Conservation (phyloP, 1,140 invertebrate species). For the Drosophila ambigua region DNA sequence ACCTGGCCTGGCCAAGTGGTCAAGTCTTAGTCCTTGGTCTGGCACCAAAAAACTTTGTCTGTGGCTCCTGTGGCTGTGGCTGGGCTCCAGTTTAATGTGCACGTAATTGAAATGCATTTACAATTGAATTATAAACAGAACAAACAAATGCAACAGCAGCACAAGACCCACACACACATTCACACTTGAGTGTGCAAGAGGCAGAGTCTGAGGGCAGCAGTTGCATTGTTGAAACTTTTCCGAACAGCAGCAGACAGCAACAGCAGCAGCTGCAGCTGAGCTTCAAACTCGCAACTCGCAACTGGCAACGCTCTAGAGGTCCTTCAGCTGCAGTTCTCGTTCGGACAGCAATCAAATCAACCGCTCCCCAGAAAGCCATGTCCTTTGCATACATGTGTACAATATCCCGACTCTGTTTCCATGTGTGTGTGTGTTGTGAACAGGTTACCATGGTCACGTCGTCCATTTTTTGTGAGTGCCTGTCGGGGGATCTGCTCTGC, state of each 20-base stretch:
- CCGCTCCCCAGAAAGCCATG: constrained; percentile 68
- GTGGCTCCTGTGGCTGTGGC: constrained; percentile 20
- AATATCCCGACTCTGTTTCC: constrained; percentile 12
- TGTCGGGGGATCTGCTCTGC: constrained; percentile 32
- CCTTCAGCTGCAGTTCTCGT: constrained; percentile 19
- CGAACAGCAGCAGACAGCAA: background rate
- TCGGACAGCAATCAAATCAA: constrained; percentile 75
- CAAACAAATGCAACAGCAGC: constrained; percentile 65
- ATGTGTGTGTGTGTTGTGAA: background rate
- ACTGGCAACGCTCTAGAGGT: constrained; percentile 24
- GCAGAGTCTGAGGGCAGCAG: constrained; percentile 16
- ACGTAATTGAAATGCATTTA: constrained; percentile 83
- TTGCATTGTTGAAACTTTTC: constrained; percentile 71
- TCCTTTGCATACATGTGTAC: constrained; percentile 49
- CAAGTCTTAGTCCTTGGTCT: constrained; percentile 38
- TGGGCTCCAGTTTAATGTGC: constrained; percentile 74
- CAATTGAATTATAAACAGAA: constrained; percentile 82
- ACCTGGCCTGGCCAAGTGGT: constrained; percentile 30
- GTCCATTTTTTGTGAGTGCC: constrained; percentile 61
- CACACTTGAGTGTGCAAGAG: constrained; percentile 39
- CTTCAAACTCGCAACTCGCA: constrained; percentile 43
- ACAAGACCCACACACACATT: constrained; percentile 49
- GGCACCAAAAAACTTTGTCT: constrained; percentile 72
- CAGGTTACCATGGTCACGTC: constrained; percentile 77
- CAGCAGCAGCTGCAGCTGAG: constrained; percentile 58